Base-by-base conservation (phyloP, 2,113 vertebrate species). In the Onychorhynchus coronatus region DNA sequence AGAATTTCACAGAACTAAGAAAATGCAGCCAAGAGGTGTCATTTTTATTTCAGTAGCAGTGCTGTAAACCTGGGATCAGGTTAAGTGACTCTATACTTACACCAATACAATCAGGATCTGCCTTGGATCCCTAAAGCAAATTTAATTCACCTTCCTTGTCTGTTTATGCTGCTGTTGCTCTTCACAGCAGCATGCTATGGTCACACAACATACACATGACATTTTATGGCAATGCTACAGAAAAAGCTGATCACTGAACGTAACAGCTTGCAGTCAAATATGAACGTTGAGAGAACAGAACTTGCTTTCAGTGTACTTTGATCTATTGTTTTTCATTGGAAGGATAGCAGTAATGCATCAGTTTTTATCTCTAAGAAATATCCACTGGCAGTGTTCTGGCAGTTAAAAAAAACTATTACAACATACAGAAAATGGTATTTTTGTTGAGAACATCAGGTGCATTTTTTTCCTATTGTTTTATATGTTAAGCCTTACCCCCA, bases 201-300 rank as follows among this genome's bases (percentile, higher is more conserved):
- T 59, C 74, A 93, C 39, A 63, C 22, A 71, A 79, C 23, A 12
- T 24, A 22, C 24, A 73, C 20, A 8, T 42, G 55, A 53, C 33
- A 25, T 46, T 65, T 83, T 80, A 62, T 53, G 55, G 42, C 33
- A 85, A 10, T 1, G 2, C 52, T 53, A 31, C 31, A 58, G 41
- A 67, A 81, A 77, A 67, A 65, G 31, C 0, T 82, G 78, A 62
- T 39, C n/a, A 8, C 28, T 39, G 71, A 85, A 58, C 11, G 4
- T 16, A 66, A 49, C 23, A 72, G 42, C 65, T 59, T 68, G 47
- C 35, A 52, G 65, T 44, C 50, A 68, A 63, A 31, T 77, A 5
- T n/a, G 39, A 77, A 39, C 0, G 0, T 23, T 0, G 0, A 50
- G 30, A 55, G 25, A 53, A 27, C 30, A 85, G 12, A 59, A 3